Base-by-base conservation (phyloP, 2,888 invertebrate genomes). In the Drosophila mimica region DNA sequence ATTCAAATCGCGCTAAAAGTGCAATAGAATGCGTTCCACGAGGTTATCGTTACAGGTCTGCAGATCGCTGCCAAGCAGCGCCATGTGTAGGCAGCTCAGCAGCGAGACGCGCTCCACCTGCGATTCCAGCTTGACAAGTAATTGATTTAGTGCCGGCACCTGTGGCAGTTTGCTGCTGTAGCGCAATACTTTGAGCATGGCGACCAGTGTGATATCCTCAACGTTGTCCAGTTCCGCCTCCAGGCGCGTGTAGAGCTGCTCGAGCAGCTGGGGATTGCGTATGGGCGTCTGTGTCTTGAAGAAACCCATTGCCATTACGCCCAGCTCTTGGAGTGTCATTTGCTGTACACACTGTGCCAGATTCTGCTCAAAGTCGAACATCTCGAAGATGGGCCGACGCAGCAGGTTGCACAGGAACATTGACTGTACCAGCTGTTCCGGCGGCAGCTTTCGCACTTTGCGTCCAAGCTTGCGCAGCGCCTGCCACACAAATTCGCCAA, bases 271-370 rank as follows among this genome's bases (percentile, higher is more conserved):
- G 4, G 90, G 78, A 91, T 93, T 94, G 73, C 94, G 94, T 57
- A 97, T 94, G 20, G 94, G 94, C 2, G 95, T 95, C 93, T 95
- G 94, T 20, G 95, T 95, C 93, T 97, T 97, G 85, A 97, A 97
- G 91, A 96, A 97, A 0, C 96, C 96, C 95, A 96, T 95, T 6
- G 95, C 94, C 80, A 96, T 94, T 17, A 97, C 94, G 15, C 95
- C 96, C 68, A 97, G 91, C 89, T 97, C 97, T 77, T 95, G 94
- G 8, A 95, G 80, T 30, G 93, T 94, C 89, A 96, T 94, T 31
- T 94, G 89, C 9, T 94, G 85, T n/a, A 96, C 93, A 63, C 93
- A 92, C 5, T 94, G 89, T 36, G 94, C 92, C 63, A 96, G 83
- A 49, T 94, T 93, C 56, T 94, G 90, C 93, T 97, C 96, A 61